Conservation (phyloP, 2,797 vertebrate species). For the Morus bassanus region DNA sequence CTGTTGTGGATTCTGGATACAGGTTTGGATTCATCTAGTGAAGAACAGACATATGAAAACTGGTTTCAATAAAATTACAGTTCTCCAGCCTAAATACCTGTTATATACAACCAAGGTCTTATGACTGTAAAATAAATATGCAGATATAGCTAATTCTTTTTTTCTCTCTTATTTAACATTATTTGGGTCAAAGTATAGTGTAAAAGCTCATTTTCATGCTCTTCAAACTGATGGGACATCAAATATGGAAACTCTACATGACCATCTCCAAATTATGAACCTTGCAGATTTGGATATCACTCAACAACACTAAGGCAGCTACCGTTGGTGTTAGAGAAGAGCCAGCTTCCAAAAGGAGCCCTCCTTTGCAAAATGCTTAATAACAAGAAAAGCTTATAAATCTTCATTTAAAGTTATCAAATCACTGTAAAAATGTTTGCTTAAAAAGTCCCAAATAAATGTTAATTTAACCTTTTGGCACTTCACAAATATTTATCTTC, state of each 20-base stretch:
- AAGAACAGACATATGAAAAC: not conserved
- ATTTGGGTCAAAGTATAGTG: not conserved
- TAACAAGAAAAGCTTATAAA: not conserved
- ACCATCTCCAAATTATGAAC: not conserved
- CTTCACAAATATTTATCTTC: not conserved
- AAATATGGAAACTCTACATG: not conserved
- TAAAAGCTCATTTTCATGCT: not conserved
- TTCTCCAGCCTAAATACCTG: not conserved
- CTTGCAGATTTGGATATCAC: not conserved
- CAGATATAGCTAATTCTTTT: rapidly evolving
- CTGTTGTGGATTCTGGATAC: not conserved
- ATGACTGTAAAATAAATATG: not conserved
- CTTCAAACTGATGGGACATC: not conserved
- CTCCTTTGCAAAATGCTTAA: not conserved
- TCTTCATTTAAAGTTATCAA: not conserved
- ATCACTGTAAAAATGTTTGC: not conserved
- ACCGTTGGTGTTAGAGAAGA: not conserved
- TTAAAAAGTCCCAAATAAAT: not conserved
- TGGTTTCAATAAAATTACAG: not conserved
- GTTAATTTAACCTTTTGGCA: not conserved
- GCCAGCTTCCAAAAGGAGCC: not conserved
- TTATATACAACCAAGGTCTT: not conserved
- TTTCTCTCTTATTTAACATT: not conserved
- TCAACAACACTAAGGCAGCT: not conserved
- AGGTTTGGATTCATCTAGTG: not conserved